Evolutionary conservation across 2,888 invertebrate species (phyloP), one percentile per base, ranked within the genome.

Genomic region (Campopleginae sp.): DNA sequence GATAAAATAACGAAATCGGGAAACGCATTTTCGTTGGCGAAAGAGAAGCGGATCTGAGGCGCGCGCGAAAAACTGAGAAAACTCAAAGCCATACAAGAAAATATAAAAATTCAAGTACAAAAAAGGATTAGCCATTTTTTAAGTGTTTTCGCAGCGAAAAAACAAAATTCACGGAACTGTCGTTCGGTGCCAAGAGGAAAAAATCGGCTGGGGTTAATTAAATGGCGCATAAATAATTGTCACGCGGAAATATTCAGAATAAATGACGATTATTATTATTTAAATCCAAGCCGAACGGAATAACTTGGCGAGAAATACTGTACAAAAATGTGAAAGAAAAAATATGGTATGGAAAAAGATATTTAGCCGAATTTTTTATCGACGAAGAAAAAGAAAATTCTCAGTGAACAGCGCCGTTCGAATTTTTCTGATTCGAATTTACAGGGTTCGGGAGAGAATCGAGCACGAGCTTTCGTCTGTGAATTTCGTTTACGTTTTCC

Each of bases 261-360:
- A 54, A 54, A 54, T 12, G 54, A 54, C 23, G 12, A 58, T 27
- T 14, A 27, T 58, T 14, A 14, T 58, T 27, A 23, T 54, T 23
- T 23, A 65, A 42, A 44, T 46, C 19, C 88, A 38, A 87, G 86
- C 88, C 86, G 71, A 89, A 90, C 82, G 86, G 84, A 86, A 90
- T 89, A 90, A 89, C 3, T 88, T 88, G 88, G 89, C 90, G 92
- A 91, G 91, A 91, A 92, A 91, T 91, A 92, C 91, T 92, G 91
- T 92, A 91, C 91, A 91, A 89, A 89, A 84, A 84, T 33, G 33
- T 33, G 86, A 84, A 87, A 89, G 87, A 82, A 86, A 84, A 82
- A 80, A 82, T 74, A 85, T 68, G 46, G 46, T 54, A 19, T 72
- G 54, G 27, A 12, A 14, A 58, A 58, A 58, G 27, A 27, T 5